Evolutionary conservation across 2,113 vertebrate genomes (phyloP), one percentile per base, ranked within the genome.

Genomic region (Percopsis transmontana): DNA sequence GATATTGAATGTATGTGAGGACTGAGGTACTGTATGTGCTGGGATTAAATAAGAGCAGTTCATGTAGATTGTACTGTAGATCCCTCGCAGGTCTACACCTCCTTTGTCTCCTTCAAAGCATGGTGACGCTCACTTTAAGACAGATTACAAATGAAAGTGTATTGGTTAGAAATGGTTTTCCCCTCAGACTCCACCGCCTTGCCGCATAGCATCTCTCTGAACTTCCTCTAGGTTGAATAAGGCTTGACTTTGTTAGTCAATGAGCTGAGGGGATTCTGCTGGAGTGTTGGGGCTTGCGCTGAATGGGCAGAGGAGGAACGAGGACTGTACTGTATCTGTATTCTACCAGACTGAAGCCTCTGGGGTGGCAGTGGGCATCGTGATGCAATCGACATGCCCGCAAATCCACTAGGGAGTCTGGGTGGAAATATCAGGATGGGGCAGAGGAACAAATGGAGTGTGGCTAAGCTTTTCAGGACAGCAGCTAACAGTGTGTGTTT

Each of bases 371-470:
- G 23, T 55, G 27, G 69, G 57, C 62, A 21, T 13, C 5, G 39
- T 91, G 87, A 92, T 67, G 72, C 85, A 85, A 86, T 57, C 55
- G 58, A 62, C 45, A 14, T 58, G 44, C 57, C 66, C 15, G 0
- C 39, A 56, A 74, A 82, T 73, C 62, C 54, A 62, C 77, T 12
- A 1, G 62, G 72, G 86, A 81, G 67, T 81, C 59, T 68, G 66
- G 70, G 65, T 80, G 63, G 81, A 87, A 90, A 84, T 80, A 52
- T 83, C 74, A 74, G 77, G 79, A 66, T 18, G 51, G 67, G 61
- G 58, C 40, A 51, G 62, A 56, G 66, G 71, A 70, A 77, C 69
- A 68, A 83, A 81, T 68, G 72, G 66, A 55, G 48, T 11, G 14
- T 55, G 66, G 73, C 56, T 83, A 71, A 76, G 83, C 60, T 82